Evolutionary conservation across 2,888 invertebrate species (phyloP).

Genomic region (Platycheirus albimanus): DNA sequence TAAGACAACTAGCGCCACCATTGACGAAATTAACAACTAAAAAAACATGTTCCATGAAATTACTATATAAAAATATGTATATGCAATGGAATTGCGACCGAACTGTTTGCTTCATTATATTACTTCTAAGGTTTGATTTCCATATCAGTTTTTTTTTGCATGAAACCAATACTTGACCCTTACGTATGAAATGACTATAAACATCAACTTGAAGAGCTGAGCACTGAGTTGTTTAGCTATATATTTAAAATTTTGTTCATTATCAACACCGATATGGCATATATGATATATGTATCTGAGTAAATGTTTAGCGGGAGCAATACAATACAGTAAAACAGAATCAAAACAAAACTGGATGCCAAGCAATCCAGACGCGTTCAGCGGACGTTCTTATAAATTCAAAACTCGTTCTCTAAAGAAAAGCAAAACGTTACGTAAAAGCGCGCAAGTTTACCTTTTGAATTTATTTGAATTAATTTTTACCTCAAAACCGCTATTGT

Average conservation of each 20-base stretch:
- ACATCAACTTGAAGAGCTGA: constrained; percentile 6
- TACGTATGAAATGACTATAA: neutral
- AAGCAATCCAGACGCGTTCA: constrained; percentile 51
- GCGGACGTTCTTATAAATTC: neutral
- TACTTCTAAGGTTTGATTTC: too few relatives aligned
- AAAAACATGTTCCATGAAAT: too few relatives aligned
- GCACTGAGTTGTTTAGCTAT: neutral
- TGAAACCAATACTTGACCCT: constrained; percentile 1
- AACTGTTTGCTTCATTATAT: too few relatives aligned
- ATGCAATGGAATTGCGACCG: too few relatives aligned
- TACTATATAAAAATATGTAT: too few relatives aligned
- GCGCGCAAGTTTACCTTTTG: constrained; percentile 14
- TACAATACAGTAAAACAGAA: too few relatives aligned
- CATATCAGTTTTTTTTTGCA: neutral
- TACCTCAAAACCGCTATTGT: neutral
- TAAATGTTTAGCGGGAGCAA: constrained; percentile 26
- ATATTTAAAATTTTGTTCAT: too few relatives aligned
- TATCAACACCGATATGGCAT: constrained; percentile 50
- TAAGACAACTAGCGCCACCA: too few relatives aligned
- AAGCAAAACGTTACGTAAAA: constrained; percentile 12
- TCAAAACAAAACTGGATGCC: constrained; percentile 54
- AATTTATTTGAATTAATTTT: constrained; percentile 15
- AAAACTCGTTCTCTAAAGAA: constrained; percentile 9
- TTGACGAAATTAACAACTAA: too few relatives aligned
- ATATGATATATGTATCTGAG: too few relatives aligned